Evolutionary conservation across 2,797 vertebrate genomes (phyloP), one percentile per base, ranked within the genome.

Genomic region (Pteropus rufus): DNA sequence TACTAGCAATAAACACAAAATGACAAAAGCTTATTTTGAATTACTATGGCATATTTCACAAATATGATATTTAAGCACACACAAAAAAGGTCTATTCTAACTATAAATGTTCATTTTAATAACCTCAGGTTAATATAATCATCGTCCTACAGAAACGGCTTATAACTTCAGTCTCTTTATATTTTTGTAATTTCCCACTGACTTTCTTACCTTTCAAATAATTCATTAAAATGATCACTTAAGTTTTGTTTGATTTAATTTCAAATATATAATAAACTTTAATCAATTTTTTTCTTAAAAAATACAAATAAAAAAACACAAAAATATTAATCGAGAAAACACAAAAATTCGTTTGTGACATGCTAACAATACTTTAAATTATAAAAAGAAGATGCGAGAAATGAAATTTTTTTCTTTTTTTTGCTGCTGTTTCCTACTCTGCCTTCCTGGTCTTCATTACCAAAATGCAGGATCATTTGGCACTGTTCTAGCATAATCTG

Each of bases 401-500:
- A 54, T 41, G n/a, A 49, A 75, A 44, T 29, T 64, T 64, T 64
- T 91, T 64, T 46, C 39, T 95, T 1, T 10, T 10, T 62, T 90
- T 56, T 67, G 0, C 21, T 31, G 0, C 19, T 70, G 2, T 82
- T 83, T 58, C 75, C 34, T n/a, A 16, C 36, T 65, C 5, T 39
- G 41, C 6, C 31, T 89, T 86, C 24, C 64, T 62, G 8, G 6
- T 64, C 52, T 93, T 18, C 39, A 39, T 83, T 69, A 29, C 54
- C 85, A 39, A 76, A 62, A 14, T 39, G 46, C 77, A 81, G 70
- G 69, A 49, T 89, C 24, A 26, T 36, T 83, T 97, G 97, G 85
- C 96, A 75, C 64, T 21, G 6, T 52, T 93, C 41, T 67, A 46
- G 60, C 12, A 75, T 52, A 96, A 97, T 97, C 96, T 91, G 89